Percentiles rank a stretch among this genome's conserved stretches.
These are phyloP conservation scores for Epizoanthus ramosus DNA, from an alignment of 92 coral and sea anemone genomes.

Conservation along the genomic window DNA sequence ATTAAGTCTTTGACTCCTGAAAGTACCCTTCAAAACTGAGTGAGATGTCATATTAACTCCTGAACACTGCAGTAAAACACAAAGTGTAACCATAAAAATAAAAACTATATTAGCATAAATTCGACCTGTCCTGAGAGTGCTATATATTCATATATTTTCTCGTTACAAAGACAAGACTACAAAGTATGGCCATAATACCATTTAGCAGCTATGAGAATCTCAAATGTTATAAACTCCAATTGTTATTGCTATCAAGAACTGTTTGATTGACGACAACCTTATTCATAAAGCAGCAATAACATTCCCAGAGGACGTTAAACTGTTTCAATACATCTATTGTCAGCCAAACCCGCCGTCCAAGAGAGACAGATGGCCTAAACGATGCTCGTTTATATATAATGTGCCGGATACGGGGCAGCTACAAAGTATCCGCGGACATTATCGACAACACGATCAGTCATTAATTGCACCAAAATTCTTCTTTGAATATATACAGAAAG, in stretches of 20 bases:
- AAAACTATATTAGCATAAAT: too few species aligned
- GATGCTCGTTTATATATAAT: constrained; percentile 14
- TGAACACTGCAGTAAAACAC: too few species aligned
- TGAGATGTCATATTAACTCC: too few species aligned
- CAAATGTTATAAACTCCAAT: too few species aligned
- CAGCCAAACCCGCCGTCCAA: background rate
- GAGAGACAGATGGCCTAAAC: background rate
- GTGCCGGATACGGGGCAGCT: constrained; percentile 25
- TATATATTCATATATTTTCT: too few species aligned
- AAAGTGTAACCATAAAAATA: too few species aligned
- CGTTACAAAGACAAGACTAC: too few species aligned
- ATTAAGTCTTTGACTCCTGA: too few species aligned
- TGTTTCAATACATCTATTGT: constrained; percentile 5
- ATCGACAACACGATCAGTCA: constrained; percentile 28
- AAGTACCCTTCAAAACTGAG: too few species aligned
- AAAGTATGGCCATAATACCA: too few species aligned
- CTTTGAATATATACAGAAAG: constrained; percentile 33
- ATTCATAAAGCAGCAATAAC: constrained; percentile 1
- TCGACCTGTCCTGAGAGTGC: too few species aligned
- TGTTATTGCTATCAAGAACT: background rate
- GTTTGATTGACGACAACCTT: background rate
- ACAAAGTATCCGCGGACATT: constrained; percentile 48
- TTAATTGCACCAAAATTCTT: background rate
- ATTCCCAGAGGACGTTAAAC: background rate
- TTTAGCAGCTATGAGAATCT: too few species aligned